Base-by-base conservation (phyloP, 1,140 invertebrate species). In the Hypsibius dujardini region DNA sequence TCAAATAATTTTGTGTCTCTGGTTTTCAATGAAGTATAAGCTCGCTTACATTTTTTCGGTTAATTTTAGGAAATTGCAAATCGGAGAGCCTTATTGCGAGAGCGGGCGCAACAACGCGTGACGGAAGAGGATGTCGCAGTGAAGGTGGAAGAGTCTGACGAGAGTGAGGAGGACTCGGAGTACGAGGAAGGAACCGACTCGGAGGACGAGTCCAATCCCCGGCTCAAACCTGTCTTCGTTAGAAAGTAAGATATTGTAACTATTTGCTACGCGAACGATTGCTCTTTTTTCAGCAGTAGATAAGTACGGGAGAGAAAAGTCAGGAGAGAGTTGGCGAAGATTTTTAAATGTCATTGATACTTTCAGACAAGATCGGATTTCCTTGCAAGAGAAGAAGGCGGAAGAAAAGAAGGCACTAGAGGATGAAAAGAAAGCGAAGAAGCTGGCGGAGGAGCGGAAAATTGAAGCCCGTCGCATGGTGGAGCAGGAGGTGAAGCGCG, bases 191-290 rank as follows among this genome's bases (percentile, higher is more conserved):
- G 92, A 75, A 87, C 89, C 46, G 90, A 85, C 72, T 81, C 78
- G 45, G 81, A 82, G 73, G 77, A 79, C 70, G 76, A 77, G 72
- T 46, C 70, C 28, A 71, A 60, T 46, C 92, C 93, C 0, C 82
- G 92, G 72, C 83, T 98, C 2, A 98, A 98, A 77, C 95, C 95
- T 2, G 89, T 98, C 1, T 98, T 98, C 83, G 92, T 98, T 0
- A 83, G 90, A 73, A 96, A 95, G 77, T 82, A n/a, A n/a, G n/a
- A n/a, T n/a, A n/a, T n/a, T n/a, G n/a, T n/a, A n/a, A n/a, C n/a
- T n/a, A n/a, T n/a, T n/a, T n/a, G n/a, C n/a, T n/a, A n/a, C n/a
- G n/a, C n/a, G n/a, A n/a, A n/a, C n/a, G n/a, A n/a, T n/a, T n/a
- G n/a, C n/a, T n/a, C n/a, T n/a, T n/a, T n/a, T n/a, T n/a, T n/a